Evolutionary conservation across 2,797 vertebrate species (phyloP).

Genomic region (Mormyrops attenuatus): DNA sequence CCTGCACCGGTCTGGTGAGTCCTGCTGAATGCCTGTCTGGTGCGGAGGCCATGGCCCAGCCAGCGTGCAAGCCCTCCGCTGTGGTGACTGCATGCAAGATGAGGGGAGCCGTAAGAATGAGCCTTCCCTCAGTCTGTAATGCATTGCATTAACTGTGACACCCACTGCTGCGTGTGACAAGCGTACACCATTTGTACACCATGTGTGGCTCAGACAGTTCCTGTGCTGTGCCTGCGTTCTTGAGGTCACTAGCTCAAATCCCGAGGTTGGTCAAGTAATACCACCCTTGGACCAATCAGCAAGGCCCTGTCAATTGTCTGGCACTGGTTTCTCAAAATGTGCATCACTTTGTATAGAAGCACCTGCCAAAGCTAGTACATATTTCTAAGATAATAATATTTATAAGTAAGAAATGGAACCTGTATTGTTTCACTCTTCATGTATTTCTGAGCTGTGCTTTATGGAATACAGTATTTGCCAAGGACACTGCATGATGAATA

Average conservation of each 20-base stretch:
- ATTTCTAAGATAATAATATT: neutral
- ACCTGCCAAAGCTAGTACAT: neutral
- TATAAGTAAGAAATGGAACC: neutral
- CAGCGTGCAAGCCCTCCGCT: neutral
- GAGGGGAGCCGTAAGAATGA: neutral
- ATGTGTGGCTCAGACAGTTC: neutral
- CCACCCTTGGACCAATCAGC: neutral
- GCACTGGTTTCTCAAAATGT: neutral
- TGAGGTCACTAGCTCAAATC: neutral
- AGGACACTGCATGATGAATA: neutral
- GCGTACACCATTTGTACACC: neutral
- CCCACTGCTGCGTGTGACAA: neutral
- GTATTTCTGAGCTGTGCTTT: neutral
- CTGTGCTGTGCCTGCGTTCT: neutral
- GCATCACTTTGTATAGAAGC: neutral
- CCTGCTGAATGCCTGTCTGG: neutral
- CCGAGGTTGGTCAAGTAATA: neutral
- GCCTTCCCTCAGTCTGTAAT: neutral
- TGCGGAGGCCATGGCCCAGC: no score
- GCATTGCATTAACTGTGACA: neutral
- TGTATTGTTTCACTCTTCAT: neutral
- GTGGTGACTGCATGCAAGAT: neutral
- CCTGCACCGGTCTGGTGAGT: neutral
- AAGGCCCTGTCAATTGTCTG: neutral
- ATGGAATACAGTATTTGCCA: neutral